Percentiles rank a stretch among this genome's conserved stretches.
Conservation (phyloP, 2,797 vertebrate genomes). For the Alauda arvensis region DNA sequence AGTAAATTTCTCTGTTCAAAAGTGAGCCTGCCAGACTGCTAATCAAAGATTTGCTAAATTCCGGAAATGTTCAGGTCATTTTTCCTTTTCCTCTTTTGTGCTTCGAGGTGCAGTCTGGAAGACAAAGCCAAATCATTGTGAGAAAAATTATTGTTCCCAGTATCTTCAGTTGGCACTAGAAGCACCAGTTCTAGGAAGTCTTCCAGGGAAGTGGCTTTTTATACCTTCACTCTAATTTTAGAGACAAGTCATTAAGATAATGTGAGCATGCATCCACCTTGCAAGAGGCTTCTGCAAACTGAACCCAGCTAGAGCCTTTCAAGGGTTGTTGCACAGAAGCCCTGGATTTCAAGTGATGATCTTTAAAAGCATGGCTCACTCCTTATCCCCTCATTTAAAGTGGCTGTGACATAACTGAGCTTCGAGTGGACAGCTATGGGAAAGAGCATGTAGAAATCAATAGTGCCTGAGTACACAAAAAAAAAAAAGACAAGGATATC, state of each 20-base stretch:
- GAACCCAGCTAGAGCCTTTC: not conserved
- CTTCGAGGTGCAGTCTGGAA: not conserved
- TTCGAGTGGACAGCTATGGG: not conserved
- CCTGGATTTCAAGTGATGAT: not conserved
- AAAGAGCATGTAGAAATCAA: not conserved
- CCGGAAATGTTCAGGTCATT: not conserved
- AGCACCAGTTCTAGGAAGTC: slow-evolving; percentile 24
- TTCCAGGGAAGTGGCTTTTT: slow-evolving; percentile 17
- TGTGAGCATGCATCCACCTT: not conserved
- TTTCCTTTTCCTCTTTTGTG: slow-evolving; percentile 11
- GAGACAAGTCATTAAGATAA: not conserved
- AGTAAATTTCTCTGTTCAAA: not conserved
- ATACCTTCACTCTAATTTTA: slow-evolving; percentile 35
- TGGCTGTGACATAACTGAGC: not conserved
- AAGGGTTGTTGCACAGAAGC: not conserved
- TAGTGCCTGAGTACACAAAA: not conserved
- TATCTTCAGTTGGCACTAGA: not conserved
- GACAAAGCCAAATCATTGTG: not conserved
- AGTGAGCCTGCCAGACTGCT: not conserved
- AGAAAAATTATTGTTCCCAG: slow-evolving; percentile 7
- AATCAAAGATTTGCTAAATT: slow-evolving; percentile 15
- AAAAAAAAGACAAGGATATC: not conserved
- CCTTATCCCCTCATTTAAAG: not conserved
- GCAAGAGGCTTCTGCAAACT: not conserved
- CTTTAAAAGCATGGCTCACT: not conserved